Percentiles rank a stretch among this genome's conserved stretches.
phyloP scores from a whole-genome alignment of 1,140 invertebrate genomes.

The Ectropis grisescens region DNA sequence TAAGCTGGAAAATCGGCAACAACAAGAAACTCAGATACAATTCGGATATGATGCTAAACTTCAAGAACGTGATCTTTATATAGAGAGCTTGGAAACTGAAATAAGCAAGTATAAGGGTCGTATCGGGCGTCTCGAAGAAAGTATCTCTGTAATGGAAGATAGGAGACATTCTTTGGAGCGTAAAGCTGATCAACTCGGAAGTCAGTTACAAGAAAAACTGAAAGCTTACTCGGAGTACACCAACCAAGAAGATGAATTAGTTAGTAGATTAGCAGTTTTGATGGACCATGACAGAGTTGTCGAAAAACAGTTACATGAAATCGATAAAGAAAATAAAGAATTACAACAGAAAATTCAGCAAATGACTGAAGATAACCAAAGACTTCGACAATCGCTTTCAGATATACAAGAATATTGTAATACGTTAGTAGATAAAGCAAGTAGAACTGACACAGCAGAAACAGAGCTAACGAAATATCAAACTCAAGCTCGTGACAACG shows the following conservation, averaged over 20 bases:
- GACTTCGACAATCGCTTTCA: slow-evolving; percentile 37
- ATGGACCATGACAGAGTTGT: slow-evolving; percentile 71
- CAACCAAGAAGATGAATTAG: slow-evolving; percentile 69
- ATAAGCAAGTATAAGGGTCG: slow-evolving; percentile 74
- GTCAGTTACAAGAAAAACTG: slow-evolving; percentile 69
- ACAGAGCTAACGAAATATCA: slow-evolving; percentile 33
- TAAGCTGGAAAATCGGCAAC: slow-evolving; percentile 39
- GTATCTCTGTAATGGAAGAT: slow-evolving; percentile 69
- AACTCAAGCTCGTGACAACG: slow-evolving; percentile 48
- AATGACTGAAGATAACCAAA: slow-evolving; percentile 54
- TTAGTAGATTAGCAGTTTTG: slow-evolving; percentile 66
- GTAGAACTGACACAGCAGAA: slow-evolving; percentile 33
- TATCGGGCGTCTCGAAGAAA: slow-evolving; percentile 73
- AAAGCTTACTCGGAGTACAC: slow-evolving; percentile 69
- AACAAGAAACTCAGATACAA: slow-evolving; percentile 41
- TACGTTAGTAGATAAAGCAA: slow-evolving; percentile 30
- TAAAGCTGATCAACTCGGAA: slow-evolving; percentile 68
- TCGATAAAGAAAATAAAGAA: slow-evolving; percentile 71
- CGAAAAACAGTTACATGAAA: slow-evolving; percentile 68
- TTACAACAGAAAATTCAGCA: slow-evolving; percentile 61
- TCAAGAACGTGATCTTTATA: slow-evolving; percentile 79
- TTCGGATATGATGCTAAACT: slow-evolving; percentile 74
- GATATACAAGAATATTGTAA: slow-evolving; percentile 45
- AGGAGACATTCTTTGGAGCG: slow-evolving; percentile 68
- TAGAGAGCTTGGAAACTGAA: slow-evolving; percentile 79